Base-by-base conservation (phyloP, 2,113 vertebrate species). In the Rana temporaria region DNA sequence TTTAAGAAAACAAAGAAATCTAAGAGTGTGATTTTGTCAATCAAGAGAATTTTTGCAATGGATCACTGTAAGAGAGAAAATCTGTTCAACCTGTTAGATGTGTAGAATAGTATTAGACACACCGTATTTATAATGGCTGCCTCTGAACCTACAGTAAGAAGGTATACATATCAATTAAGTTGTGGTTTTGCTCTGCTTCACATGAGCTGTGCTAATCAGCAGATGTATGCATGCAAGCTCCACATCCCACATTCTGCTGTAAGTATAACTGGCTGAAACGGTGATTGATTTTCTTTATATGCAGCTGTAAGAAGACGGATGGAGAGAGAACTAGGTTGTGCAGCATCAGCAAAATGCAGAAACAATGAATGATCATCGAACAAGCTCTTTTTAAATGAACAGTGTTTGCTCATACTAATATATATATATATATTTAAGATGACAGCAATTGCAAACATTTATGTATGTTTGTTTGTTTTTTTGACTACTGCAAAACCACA, bases 291-390 rank as follows among this genome's bases (percentile, higher is more conserved):
- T 12, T 88, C 91, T 90, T 88, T 93, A 60, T 91, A 92, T 85
- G 89, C 90, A 94, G 91, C 94, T 94, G 95, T 96, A 95, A 96
- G 96, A 95, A 96, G 95, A 96, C 94, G 93, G 95, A 95, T 85
- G 90, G 82, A 89, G 89, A 88, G 88, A 90, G 89, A 85, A 89
- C 85, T 90, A 89, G 89, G 77, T 84, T 84, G 91, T 93, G 93
- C 94, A 92, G 92, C 69, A 88, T 94, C 93, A 93, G 94, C 95
- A 94, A 89, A 93, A 93, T 85, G 84, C 0, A 48, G 86, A 90
- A 88, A 84, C 86, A 88, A 86, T 84, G 85, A 84, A 79, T 86
- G 88, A 87, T 84, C 56, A 78, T 14, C 80, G 64, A 77, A n/a
- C 38, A 66, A 34, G 8, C 55, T 9, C 42, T 66, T 75, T 48